phyloP scores from a whole-genome alignment of 92 coral and sea anemone genomes.

The Actinostola sp. region DNA sequence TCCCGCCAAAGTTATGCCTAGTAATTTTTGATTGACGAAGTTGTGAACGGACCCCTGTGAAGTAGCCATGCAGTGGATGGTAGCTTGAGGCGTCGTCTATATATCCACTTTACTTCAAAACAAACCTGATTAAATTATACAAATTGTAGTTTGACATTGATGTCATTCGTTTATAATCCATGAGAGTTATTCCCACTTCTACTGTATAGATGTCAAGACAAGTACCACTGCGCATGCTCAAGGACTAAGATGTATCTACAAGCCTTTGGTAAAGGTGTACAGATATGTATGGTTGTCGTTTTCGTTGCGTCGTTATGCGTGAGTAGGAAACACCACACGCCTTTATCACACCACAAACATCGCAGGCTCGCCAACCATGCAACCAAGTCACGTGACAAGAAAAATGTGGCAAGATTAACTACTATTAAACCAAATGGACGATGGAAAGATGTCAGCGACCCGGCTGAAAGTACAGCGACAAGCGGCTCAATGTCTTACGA shows the following conservation, averaged over 20 bases:
- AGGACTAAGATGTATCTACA: conserved; percentile 14
- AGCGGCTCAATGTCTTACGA: too few relatives aligned
- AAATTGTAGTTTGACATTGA: too few relatives aligned
- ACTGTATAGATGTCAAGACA: conserved; percentile 4
- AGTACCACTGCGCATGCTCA: neutral
- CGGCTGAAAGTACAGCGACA: too few relatives aligned
- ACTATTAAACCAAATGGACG: neutral
- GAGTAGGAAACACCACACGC: neutral
- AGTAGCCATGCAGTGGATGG: too few relatives aligned
- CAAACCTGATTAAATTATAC: too few relatives aligned
- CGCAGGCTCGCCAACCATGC: neutral
- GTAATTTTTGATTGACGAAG: too few relatives aligned
- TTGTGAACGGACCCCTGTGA: too few relatives aligned
- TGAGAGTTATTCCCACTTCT: neutral
- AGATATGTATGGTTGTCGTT: neutral
- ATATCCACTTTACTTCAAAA: too few relatives aligned
- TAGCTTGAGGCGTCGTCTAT: too few relatives aligned
- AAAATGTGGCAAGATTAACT: neutral
- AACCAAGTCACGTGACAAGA: neutral
- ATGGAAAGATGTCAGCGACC: neutral
- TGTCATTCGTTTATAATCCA: too few relatives aligned
- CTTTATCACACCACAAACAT: neutral
- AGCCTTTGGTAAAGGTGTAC: neutral
- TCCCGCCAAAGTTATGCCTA: too few relatives aligned
- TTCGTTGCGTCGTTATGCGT: conserved; percentile 1